Evolutionary conservation across 2,113 vertebrate species (phyloP).

Genomic region (Mobula birostris): DNA sequence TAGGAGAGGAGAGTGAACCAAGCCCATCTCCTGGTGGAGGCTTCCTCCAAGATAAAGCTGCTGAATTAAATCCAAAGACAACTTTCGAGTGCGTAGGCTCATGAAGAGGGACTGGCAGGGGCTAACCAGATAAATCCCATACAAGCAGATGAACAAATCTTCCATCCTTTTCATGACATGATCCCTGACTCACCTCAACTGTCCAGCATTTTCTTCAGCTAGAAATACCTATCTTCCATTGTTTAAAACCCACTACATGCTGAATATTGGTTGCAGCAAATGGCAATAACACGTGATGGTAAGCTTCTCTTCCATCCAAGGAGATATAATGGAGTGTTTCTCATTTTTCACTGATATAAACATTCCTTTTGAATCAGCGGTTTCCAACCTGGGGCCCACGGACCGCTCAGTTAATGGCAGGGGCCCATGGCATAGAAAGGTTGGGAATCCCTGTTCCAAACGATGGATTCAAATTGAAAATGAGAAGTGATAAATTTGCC

Average conservation of each 20-base stretch:
- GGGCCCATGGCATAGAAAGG: no score
- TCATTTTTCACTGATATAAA: neutral
- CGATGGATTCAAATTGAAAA: neutral
- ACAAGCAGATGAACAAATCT: constrained; percentile 31
- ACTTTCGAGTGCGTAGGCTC: constrained; percentile 14
- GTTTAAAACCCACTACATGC: neutral
- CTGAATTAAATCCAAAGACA: constrained; percentile 18
- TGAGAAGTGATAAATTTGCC: neutral
- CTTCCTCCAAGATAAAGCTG: constrained; percentile 33
- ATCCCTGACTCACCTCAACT: constrained; percentile 32
- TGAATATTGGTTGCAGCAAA: constrained; percentile 7
- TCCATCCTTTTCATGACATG: neutral
- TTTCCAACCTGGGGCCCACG: no score
- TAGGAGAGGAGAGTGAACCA: neutral
- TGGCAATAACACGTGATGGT: neutral
- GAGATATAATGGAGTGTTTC: constrained; percentile 3
- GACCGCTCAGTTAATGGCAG: no score
- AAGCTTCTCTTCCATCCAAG: neutral
- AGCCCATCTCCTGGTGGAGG: neutral
- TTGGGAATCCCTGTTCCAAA: neutral
- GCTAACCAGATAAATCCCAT: constrained; percentile 31
- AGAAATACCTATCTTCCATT: constrained; percentile 5
- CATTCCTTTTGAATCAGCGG: neutral
- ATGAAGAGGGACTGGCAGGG: constrained; percentile 24
- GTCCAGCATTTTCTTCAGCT: neutral